Evolutionary conservation across 2,797 vertebrate species (phyloP).

Genomic region (Furcifer pardalis): DNA sequence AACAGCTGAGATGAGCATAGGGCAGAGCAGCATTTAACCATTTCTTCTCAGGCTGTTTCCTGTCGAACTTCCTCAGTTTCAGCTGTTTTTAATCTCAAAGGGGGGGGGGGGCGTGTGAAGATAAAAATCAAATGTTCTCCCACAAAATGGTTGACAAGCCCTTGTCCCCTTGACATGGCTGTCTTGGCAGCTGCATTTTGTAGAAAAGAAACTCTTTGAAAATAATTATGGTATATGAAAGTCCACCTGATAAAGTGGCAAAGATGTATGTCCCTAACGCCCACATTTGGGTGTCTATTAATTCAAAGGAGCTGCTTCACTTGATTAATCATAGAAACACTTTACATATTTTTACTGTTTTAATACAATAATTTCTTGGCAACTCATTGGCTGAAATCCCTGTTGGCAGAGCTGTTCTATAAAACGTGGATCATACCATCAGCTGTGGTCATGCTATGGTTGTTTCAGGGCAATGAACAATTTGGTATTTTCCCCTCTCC

Average conservation of each 20-base stretch:
- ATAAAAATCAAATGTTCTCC: background rate
- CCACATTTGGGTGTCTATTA: slow-evolving; percentile 13
- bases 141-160: background rate
- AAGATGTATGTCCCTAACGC: slow-evolving; percentile 1
- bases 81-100: background rate
- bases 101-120: too few relatives aligned
- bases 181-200: background rate
- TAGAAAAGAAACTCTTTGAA: background rate
- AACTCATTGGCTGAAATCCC: too few relatives aligned
- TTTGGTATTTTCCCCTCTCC: too few relatives aligned
- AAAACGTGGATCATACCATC: too few relatives aligned
- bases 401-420: too few relatives aligned
- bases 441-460: too few relatives aligned
- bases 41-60: background rate
- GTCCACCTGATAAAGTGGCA: background rate
- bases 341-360: background rate
- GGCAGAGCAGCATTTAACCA: background rate
- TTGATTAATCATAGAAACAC: slow-evolving; percentile 13
- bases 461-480: too few relatives aligned
- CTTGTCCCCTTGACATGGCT: background rate
- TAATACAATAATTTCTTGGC: background rate
- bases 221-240: slow-evolving; percentile 2
- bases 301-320: background rate
- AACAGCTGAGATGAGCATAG: background rate
- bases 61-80: background rate